A percentile compares a stretch with the other conserved stretches of the same genome.
These are phyloP conservation scores for Plestiodon gilberti DNA, from an alignment of 2,113 vertebrate genomes.

Conservation along the genomic window DNA sequence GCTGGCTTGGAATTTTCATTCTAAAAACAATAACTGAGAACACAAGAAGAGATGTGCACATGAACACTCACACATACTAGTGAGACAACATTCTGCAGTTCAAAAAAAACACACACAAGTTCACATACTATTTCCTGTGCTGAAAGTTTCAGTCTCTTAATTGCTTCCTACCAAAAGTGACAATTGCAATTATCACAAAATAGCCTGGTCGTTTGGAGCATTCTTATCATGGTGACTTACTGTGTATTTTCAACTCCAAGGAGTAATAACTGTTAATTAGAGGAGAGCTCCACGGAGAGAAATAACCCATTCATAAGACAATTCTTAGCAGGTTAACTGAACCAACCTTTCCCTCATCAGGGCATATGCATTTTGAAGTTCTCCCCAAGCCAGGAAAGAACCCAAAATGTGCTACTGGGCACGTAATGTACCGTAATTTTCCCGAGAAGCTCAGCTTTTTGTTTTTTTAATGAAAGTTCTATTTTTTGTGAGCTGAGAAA, in stretches of 20 bases:
- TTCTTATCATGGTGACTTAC: background rate
- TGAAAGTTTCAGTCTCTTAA: background rate
- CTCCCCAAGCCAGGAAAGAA: background rate
- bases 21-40: background rate
- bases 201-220: background rate
- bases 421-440: background rate
- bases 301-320: background rate
- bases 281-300: background rate
- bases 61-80: rapidly evolving
- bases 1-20: background rate
- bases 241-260: background rate
- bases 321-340: background rate
- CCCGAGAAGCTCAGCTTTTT: no score
- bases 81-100: background rate
- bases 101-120: background rate
- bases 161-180: background rate
- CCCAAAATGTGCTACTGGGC: background rate
- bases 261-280: background rate
- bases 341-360: background rate
- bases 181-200: background rate
- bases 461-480: background rate
- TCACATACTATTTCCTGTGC: background rate
- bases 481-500: background rate
- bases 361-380: background rate
- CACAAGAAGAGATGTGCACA: background rate